Conservation (phyloP, 1,140 invertebrate species). For the Physella acuta region DNA sequence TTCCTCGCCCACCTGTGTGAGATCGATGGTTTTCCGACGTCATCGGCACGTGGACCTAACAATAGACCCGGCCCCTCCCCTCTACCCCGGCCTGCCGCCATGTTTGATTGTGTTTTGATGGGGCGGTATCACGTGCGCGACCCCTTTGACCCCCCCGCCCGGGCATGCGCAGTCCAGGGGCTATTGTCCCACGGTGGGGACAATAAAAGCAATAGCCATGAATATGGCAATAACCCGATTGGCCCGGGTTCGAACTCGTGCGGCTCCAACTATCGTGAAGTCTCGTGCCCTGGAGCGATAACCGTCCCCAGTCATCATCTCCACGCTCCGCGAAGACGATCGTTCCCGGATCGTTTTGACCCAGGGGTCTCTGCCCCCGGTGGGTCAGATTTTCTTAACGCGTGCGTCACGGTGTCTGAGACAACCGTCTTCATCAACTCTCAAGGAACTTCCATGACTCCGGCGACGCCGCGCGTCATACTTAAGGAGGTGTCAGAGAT, state of each 20-base stretch:
- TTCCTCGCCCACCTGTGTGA: conserved; percentile 18
- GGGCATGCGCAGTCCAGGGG: neutral
- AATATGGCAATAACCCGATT: conserved; percentile 5
- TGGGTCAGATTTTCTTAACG: too few species aligned
- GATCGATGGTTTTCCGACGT: conserved; percentile 9
- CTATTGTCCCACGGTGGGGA: neutral
- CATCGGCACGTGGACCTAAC: conserved; percentile 15
- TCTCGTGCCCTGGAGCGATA: too few species aligned
- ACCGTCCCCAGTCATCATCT: neutral
- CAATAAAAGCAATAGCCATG: conserved; percentile 18
- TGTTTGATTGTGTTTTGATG: conserved; percentile 22
- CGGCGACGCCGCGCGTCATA: too few species aligned
- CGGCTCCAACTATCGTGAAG: too few species aligned
- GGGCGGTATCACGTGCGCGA: conserved; percentile 19
- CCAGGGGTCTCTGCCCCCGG: too few species aligned
- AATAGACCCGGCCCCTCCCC: conserved; percentile 11
- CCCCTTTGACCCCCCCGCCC: neutral
- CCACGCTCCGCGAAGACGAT: conserved; percentile 1
- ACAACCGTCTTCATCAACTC: too few species aligned
- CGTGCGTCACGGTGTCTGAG: too few species aligned
- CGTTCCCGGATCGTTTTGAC: neutral
- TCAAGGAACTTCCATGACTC: too few species aligned
- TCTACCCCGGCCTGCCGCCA: conserved; percentile 2
- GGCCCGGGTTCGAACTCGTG: conserved; percentile 9
- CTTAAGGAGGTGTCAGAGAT: too few species aligned